Conservation (phyloP, 2,888 invertebrate species). For the Andrena bucephala region DNA sequence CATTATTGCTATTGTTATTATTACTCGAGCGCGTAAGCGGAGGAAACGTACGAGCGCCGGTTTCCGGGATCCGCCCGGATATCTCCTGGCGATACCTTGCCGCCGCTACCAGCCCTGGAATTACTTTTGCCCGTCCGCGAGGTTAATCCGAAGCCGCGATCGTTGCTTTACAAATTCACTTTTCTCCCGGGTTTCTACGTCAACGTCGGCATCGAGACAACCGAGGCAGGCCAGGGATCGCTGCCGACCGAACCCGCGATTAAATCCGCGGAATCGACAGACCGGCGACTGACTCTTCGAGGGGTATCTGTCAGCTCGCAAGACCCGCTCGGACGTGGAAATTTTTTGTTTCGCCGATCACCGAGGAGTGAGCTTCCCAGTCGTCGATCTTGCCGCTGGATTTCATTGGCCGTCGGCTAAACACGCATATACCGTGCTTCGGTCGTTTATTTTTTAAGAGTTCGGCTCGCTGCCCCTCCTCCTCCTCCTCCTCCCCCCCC, state of each 20-base stretch:
- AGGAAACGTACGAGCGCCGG: slow-evolving; percentile 29
- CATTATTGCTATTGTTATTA: slow-evolving; percentile 65
- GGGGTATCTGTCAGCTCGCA: slow-evolving; percentile 49
- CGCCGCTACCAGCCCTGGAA: not conserved
- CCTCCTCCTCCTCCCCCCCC: no score
- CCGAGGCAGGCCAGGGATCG: slow-evolving; percentile 2
- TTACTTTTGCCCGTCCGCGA: slow-evolving; percentile 27
- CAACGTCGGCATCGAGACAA: slow-evolving; percentile 38
- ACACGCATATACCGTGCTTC: slow-evolving; percentile 13
- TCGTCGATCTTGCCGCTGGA: slow-evolving; percentile 45
- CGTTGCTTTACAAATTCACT: slow-evolving; percentile 30
- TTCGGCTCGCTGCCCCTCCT: not conserved
- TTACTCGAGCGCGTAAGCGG: slow-evolving; percentile 21
- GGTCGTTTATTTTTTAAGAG: slow-evolving; percentile 10
- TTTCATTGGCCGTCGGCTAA: slow-evolving; percentile 41
- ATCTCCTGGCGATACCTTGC: slow-evolving; percentile 10
- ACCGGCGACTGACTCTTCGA: slow-evolving; percentile 47
- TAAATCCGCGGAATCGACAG: slow-evolving; percentile 48
- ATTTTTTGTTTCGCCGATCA: slow-evolving; percentile 35
- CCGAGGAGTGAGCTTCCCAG: slow-evolving; percentile 8
- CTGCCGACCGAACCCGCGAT: slow-evolving; percentile 31
- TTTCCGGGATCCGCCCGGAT: slow-evolving; percentile 25
- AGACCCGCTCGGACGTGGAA: slow-evolving; percentile 33
- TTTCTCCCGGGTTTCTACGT: slow-evolving; percentile 28
- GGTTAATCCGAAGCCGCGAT: slow-evolving; percentile 30